These are phyloP conservation scores for Lycaon pictus DNA, from an alignment of 2,113 vertebrate genomes.

Conservation along the genomic window DNA sequence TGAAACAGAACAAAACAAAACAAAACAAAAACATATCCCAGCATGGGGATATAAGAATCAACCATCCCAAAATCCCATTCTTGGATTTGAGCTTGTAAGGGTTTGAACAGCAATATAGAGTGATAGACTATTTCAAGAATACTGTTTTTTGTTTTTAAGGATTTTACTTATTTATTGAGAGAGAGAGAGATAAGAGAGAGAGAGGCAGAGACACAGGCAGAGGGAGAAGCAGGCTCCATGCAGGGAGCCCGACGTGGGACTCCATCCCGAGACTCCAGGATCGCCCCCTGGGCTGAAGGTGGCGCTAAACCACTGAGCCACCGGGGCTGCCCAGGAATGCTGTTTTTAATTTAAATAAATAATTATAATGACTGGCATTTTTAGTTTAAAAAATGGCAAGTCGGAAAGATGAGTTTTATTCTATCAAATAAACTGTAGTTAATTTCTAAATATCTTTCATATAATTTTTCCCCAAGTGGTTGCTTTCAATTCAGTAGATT, in stretches of 20 bases:
- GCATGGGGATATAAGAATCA: neutral
- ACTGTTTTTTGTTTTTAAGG: neutral
- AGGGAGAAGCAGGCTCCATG: too few species aligned
- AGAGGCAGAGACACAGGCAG: too few species aligned
- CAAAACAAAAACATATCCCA: neutral
- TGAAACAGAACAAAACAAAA: neutral
- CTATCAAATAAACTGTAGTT: neutral
- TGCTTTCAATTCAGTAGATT: neutral
- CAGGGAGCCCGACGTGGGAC: too few species aligned
- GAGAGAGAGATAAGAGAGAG: too few species aligned
- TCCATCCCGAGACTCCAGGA: too few species aligned
- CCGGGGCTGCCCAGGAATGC: neutral
- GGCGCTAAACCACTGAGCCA: too few species aligned
- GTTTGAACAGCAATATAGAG: neutral
- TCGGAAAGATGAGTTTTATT: neutral
- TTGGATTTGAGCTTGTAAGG: neutral
- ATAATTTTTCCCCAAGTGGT: neutral
- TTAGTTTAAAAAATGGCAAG: neutral
- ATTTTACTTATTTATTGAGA: too few species aligned
- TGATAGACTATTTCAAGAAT: neutral
- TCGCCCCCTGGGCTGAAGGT: too few species aligned
- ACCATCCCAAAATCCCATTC: neutral
- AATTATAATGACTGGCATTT: neutral
- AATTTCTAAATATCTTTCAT: neutral
- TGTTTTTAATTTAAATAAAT: neutral